Evolutionary conservation across 1,140 invertebrate species (phyloP).

Genomic region (Hycleus phaleratus): DNA sequence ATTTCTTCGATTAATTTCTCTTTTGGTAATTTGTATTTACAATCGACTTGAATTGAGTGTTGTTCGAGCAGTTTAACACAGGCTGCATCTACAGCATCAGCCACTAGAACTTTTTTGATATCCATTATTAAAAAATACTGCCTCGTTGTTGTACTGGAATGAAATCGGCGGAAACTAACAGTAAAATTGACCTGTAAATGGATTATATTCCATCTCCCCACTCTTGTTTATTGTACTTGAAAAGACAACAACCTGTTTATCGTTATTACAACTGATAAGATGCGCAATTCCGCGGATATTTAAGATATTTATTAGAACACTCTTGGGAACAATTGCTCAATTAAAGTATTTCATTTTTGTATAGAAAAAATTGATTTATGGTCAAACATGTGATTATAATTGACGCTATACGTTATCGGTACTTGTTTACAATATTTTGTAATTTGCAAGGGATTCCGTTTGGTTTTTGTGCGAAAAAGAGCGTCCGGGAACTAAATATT

Average conservation of each 20-base stretch:
- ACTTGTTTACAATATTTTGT: too few relatives aligned
- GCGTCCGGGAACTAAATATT: too few relatives aligned
- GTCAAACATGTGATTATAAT: too few relatives aligned
- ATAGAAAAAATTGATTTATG: too few relatives aligned
- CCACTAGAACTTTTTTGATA: constrained; percentile 72
- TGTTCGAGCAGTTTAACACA: constrained; percentile 73
- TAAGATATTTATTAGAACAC: too few relatives aligned
- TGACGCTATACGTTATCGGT: too few relatives aligned
- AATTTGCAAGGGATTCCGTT: too few relatives aligned
- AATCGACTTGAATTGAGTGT: constrained; percentile 71
- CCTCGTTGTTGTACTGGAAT: not conserved
- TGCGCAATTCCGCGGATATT: not conserved
- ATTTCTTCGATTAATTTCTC: constrained; percentile 80
- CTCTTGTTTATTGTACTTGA: constrained; percentile 6
- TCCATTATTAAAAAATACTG: constrained; percentile 40
- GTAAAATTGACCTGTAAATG: not conserved
- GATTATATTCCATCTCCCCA: not conserved
- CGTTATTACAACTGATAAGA: not conserved
- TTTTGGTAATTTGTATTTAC: constrained; percentile 74
- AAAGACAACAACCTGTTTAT: constrained; percentile 11
- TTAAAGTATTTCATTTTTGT: too few relatives aligned
- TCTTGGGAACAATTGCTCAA: too few relatives aligned
- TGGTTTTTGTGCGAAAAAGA: too few relatives aligned
- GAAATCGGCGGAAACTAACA: too few relatives aligned
- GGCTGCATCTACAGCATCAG: constrained; percentile 81